Percentiles rank a stretch among this genome's conserved stretches.
Evolutionary conservation across 2,888 invertebrate species (phyloP).

Genomic region (Galerucella pusilla): DNA sequence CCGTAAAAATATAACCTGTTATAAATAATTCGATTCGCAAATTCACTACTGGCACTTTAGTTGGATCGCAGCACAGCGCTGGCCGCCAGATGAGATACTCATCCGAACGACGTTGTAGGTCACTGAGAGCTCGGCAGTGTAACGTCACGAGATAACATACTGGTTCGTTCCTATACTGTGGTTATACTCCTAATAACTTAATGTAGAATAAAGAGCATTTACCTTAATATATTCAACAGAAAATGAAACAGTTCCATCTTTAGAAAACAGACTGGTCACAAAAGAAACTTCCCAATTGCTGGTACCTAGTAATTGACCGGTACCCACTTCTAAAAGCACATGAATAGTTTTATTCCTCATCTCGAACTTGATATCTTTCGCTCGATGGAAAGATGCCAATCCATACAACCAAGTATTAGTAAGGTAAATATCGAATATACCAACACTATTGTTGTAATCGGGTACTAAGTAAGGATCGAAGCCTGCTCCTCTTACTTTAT

Average conservation of each 20-base stretch:
- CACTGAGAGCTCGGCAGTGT: too few relatives aligned
- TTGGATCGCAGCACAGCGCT: too few relatives aligned
- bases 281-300: conserved; percentile 83
- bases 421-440: conserved; percentile 76
- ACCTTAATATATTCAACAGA: conserved; percentile 80
- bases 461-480: conserved; percentile 80
- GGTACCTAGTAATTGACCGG: conserved; percentile 80
- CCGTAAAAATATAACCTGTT: too few relatives aligned
- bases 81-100: too few relatives aligned
- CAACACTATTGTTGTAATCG: conserved; percentile 78
- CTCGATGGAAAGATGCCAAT: conserved; percentile 82
- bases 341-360: conserved; percentile 78
- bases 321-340: conserved; percentile 79
- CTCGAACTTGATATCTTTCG: conserved; percentile 79
- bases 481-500: conserved; percentile 72
- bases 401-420: conserved; percentile 85
- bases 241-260: conserved; percentile 80
- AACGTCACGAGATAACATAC: too few relatives aligned
- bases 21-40: too few relatives aligned
- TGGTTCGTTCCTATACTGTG: too few relatives aligned
- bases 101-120: too few relatives aligned
- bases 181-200: too few relatives aligned
- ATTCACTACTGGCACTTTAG: too few relatives aligned
- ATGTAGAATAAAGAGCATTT: conserved; percentile 1
- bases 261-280: conserved; percentile 75